Conservation (phyloP, 2,797 vertebrate genomes). For the Pteronotus mesoamericanus region DNA sequence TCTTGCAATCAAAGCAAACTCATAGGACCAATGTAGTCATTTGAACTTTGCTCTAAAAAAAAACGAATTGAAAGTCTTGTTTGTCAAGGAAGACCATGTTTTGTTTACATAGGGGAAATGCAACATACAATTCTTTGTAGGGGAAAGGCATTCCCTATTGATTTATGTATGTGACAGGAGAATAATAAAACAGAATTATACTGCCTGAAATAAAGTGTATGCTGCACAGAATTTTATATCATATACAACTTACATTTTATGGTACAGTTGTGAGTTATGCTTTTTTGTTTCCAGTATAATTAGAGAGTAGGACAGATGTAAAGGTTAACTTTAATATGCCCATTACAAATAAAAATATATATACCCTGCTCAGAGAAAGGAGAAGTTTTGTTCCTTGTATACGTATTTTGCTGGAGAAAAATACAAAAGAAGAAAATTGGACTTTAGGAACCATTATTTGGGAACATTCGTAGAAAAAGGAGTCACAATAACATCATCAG, state of each 20-base stretch:
- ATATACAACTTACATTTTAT: constrained; percentile 54
- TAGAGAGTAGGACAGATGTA: constrained; percentile 47
- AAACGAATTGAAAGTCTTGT: constrained; percentile 41
- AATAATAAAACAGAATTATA: constrained; percentile 35
- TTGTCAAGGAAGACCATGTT: constrained; percentile 30
- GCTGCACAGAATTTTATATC: constrained; percentile 43
- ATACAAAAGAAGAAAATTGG: neutral
- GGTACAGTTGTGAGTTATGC: constrained; percentile 41
- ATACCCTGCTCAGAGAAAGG: neutral
- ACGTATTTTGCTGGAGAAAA: neutral
- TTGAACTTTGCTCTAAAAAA: constrained; percentile 53
- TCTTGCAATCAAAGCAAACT: constrained; percentile 47
- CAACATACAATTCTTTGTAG: constrained; percentile 1
- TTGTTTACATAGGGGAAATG: constrained; percentile 40
- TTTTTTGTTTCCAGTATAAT: constrained; percentile 45
- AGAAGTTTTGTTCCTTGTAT: neutral
- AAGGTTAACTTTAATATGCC: constrained; percentile 35
- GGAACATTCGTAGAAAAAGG: neutral
- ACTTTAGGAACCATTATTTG: neutral
- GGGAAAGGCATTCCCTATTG: constrained; percentile 40
- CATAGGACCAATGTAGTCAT: neutral
- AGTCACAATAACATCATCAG: neutral
- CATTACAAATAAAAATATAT: constrained; percentile 53
- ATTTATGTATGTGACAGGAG: constrained; percentile 42
- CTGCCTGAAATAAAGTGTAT: constrained; percentile 48